Conservation (phyloP, 1,140 invertebrate species). For the Nebria ingens region DNA sequence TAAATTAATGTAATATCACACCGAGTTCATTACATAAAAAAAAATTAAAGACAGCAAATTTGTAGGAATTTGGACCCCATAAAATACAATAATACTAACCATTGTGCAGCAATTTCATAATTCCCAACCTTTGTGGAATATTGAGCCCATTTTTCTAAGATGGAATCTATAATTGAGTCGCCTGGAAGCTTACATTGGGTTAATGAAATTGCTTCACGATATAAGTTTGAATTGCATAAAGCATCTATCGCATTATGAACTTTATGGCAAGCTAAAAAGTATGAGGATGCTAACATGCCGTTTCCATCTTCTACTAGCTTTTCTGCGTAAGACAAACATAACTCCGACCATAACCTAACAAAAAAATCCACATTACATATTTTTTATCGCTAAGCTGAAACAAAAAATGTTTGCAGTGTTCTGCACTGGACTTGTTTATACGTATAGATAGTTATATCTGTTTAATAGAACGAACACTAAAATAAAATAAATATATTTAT, state of each 20-base stretch:
- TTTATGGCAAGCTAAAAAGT: conserved; percentile 49
- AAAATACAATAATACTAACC: conserved; percentile 36
- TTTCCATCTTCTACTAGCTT: conserved; percentile 46
- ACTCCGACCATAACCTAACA: conserved; percentile 34
- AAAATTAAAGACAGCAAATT: conserved; percentile 1
- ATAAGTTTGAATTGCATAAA: conserved; percentile 41
- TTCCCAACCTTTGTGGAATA: conserved; percentile 34
- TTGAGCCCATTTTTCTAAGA: conserved; percentile 44
- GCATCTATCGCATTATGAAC: conserved; percentile 47
- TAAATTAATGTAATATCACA: background rate
- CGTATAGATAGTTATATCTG: too few relatives aligned
- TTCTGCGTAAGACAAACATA: conserved; percentile 48
- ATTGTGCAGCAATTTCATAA: conserved; percentile 49
- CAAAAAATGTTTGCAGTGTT: too few relatives aligned
- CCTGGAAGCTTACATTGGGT: conserved; percentile 44
- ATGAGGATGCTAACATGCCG: conserved; percentile 43
- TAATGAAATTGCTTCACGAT: conserved; percentile 50
- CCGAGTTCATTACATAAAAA: background rate
- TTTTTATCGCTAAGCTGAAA: too few relatives aligned
- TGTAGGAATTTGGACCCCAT: background rate
- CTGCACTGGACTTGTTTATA: too few relatives aligned
- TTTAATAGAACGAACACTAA: too few relatives aligned
- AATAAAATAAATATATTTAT: too few relatives aligned
- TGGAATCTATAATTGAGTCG: conserved; percentile 38
- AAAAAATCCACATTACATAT: too few relatives aligned